A percentile compares a stretch with the other conserved stretches of the same genome.
These are phyloP conservation scores for Heterocephalus glaber DNA, from an alignment of 2,113 vertebrate genomes.

Conservation along the genomic window DNA sequence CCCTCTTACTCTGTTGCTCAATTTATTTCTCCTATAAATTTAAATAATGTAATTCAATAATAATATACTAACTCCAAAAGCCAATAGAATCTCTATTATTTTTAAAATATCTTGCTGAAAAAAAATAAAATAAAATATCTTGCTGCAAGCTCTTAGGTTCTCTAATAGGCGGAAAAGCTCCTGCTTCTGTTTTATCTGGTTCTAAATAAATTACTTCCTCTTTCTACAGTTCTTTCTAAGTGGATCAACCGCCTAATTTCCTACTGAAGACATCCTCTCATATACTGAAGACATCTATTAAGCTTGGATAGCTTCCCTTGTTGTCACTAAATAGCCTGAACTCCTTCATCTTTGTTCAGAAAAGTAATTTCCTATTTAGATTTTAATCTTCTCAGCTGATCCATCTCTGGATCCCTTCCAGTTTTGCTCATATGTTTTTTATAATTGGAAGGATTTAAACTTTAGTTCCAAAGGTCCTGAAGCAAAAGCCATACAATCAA, in stretches of 20 bases:
- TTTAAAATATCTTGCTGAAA: conserved; percentile 49
- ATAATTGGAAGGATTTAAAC: conserved; percentile 44
- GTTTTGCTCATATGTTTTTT: conserved; percentile 33
- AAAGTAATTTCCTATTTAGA: conserved; percentile 59
- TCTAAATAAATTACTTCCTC: conserved; percentile 52
- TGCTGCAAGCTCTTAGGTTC: conserved; percentile 35
- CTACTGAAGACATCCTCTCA: conserved; percentile 41
- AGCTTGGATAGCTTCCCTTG: conserved; percentile 65
- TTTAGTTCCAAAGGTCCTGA: conserved; percentile 17
- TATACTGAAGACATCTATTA: conserved; percentile 56
- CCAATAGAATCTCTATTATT: conserved; percentile 21
- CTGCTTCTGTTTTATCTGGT: conserved; percentile 25
- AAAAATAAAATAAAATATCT: conserved; percentile 45
- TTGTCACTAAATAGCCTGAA: conserved; percentile 49
- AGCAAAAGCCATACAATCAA: conserved; percentile 23
- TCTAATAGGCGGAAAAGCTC: conserved; percentile 37
- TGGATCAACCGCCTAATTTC: conserved; percentile 64
- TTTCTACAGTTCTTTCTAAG: conserved; percentile 60
- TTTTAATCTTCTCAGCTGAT: conserved; percentile 54
- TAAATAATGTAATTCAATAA: background rate
- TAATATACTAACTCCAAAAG: conserved; percentile 12
- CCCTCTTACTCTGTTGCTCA: background rate
- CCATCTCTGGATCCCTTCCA: conserved; percentile 15
- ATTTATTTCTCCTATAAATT: conserved; percentile 41
- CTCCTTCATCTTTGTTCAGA: conserved; percentile 36